Evolutionary conservation across 64 coral and sea anemone species (phyloP).

Genomic region (Actinia tenebrosa): DNA sequence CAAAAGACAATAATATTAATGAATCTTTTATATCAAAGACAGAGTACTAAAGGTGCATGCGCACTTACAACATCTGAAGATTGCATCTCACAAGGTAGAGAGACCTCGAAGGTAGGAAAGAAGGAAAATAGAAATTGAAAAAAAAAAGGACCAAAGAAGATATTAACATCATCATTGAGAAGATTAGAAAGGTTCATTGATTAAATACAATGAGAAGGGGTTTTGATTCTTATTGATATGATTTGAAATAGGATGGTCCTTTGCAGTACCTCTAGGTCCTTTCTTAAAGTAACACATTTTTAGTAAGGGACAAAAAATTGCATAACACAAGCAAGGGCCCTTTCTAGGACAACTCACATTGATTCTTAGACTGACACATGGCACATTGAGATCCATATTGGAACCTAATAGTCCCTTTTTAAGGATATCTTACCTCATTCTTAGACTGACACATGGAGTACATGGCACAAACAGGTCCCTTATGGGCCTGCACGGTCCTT

Average conservation of each 20-base stretch:
- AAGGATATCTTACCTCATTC: slow-evolving; percentile 52
- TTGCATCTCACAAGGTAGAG: slow-evolving; percentile 17
- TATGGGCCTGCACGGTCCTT: slow-evolving; percentile 78
- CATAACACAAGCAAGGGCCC: not conserved
- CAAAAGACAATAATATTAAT: not conserved
- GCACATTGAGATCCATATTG: not conserved
- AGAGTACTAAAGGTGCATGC: not conserved
- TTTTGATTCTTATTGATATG: too few relatives aligned
- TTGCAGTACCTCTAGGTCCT: too few relatives aligned
- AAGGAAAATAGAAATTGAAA: not conserved
- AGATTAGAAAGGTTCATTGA: too few relatives aligned
- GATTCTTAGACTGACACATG: too few relatives aligned
- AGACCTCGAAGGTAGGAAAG: not conserved
- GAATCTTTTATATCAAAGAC: not conserved
- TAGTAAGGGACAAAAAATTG: not conserved
- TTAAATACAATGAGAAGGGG: too few relatives aligned
- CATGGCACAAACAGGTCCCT: slow-evolving; percentile 92
- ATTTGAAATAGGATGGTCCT: too few relatives aligned
- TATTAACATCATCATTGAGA: not conserved
- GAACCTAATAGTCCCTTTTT: not conserved
- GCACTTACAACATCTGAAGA: slow-evolving; percentile 23
- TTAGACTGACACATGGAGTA: slow-evolving; percentile 74
- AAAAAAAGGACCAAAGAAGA: not conserved
- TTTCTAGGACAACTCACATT: not conserved
- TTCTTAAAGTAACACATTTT: too few relatives aligned